Evolutionary conservation across 1,140 invertebrate genomes (phyloP).

Genomic region (Acromyrmex charruanus): DNA sequence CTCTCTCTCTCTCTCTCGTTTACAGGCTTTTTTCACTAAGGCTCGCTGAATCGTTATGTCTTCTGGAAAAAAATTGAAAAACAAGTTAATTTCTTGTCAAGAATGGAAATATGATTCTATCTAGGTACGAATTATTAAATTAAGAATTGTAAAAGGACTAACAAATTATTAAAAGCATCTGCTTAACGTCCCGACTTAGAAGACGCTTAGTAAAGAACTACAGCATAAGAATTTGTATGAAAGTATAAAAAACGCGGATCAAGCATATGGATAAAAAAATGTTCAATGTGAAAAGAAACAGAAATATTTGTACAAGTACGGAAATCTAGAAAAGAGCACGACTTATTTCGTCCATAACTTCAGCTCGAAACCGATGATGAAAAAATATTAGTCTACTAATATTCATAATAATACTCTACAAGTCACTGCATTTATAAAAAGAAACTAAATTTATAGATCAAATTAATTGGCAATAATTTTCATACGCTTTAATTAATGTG

Average conservation of each 20-base stretch:
- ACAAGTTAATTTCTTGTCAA: constrained; percentile 63
- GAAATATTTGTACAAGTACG: background rate
- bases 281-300: background rate
- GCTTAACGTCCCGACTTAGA: background rate
- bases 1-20: background rate
- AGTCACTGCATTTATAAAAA: background rate
- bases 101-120: background rate
- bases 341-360: background rate
- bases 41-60: constrained; percentile 54
- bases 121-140: background rate
- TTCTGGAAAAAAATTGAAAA: constrained; percentile 54
- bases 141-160: no score
- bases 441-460: background rate
- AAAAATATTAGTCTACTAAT: background rate
- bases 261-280: background rate
- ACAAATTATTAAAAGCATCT: constrained; percentile 23
- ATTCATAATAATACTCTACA: background rate
- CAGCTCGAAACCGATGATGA: background rate
- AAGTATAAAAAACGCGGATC: background rate
- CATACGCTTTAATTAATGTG: constrained; percentile 1
- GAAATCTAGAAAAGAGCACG: background rate
- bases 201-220: background rate
- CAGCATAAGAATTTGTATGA: background rate
- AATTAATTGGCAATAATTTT: constrained; percentile 4
- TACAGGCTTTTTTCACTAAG: background rate